A percentile compares a stretch with the other conserved stretches of the same genome.
Evolutionary conservation across 1,140 invertebrate species (phyloP).

Genomic region (Colletes latitarsis): DNA sequence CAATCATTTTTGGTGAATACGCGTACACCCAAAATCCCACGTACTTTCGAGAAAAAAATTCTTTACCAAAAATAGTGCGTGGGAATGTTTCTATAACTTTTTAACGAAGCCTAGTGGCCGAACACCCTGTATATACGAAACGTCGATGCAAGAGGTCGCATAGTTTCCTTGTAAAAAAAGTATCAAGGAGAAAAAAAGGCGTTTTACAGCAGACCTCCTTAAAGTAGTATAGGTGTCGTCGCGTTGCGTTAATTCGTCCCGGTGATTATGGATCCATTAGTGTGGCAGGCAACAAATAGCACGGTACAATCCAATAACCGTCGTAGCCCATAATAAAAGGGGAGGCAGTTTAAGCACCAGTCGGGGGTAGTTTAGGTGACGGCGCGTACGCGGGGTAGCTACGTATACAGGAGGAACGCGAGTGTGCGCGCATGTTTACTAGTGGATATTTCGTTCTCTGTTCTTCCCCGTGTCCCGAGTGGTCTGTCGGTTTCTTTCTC

Average conservation of each 20-base stretch:
- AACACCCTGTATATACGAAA: no score
- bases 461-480: not conserved
- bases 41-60: no score
- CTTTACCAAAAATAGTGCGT: no score
- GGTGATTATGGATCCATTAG: slow-evolving; percentile 80
- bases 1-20: no score
- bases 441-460: not conserved
- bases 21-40: no score
- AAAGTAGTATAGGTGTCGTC: slow-evolving; percentile 55
- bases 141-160: no score
- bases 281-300: slow-evolving; percentile 77
- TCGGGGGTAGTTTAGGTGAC: slow-evolving; percentile 74
- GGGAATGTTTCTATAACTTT: no score
- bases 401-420: not conserved
- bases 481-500: not conserved
- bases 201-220: slow-evolving; percentile 8
- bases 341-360: slow-evolving; percentile 75
- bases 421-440: slow-evolving; percentile 16
- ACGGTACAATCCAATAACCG: slow-evolving; percentile 78
- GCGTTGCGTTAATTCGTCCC: slow-evolving; percentile 71
- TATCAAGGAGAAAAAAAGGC: no score
- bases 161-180: no score
- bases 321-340: slow-evolving; percentile 75
- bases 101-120: no score
- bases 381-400: slow-evolving; percentile 24